Base-by-base conservation (phyloP, 2,797 vertebrate genomes). In the Corythornis leucogaster region DNA sequence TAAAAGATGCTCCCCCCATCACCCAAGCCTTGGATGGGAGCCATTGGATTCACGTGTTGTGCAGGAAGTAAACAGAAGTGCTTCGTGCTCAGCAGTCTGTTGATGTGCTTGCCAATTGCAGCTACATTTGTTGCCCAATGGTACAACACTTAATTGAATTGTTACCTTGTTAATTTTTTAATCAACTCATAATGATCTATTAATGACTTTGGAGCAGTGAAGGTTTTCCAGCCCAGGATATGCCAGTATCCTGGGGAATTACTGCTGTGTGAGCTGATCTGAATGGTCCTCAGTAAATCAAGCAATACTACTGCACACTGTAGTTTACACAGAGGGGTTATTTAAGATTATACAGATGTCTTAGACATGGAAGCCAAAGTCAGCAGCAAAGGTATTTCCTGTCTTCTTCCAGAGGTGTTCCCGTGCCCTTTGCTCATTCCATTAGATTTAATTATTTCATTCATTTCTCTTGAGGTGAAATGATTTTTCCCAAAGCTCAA, bases 91-190 rank as follows among this genome's bases (percentile, higher is more conserved):
- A 68, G 61, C 46, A 80, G 40, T 31, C 54, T 58, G n/a, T 63
- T 58, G 71, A 35, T 46, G 24, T 79, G 69, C 64, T 75, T 82
- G 89, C 86, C 66, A 87, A 42, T 33, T 67, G 57, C 71, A 90
- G 68, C 7, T 15, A n/a, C 15, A 13, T 68, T 86, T 93, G 63
- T 53, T 75, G 68, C 88, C 30, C 62, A 45, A 15, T 33, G 53
- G 57, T 74, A 54, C 30, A 33, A 77, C 30, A 28, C 31, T 67
- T 87, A 88, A 90, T 68, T 91, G 73, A 92, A 90, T 59, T 68
- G 78, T 92, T 92, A 80, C 62, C 57, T 45, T 82, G 31, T 80
- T 83, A 88, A 76, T 87, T 85, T 95, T 92, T 92, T 74, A 85
- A 91, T 92, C 75, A 90, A 62, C n/a, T 91, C 70, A 46, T 91